Percentiles rank a stretch among this genome's conserved stretches.
Conservation (phyloP, 2,113 vertebrate genomes). For the Nipponia nippon region DNA sequence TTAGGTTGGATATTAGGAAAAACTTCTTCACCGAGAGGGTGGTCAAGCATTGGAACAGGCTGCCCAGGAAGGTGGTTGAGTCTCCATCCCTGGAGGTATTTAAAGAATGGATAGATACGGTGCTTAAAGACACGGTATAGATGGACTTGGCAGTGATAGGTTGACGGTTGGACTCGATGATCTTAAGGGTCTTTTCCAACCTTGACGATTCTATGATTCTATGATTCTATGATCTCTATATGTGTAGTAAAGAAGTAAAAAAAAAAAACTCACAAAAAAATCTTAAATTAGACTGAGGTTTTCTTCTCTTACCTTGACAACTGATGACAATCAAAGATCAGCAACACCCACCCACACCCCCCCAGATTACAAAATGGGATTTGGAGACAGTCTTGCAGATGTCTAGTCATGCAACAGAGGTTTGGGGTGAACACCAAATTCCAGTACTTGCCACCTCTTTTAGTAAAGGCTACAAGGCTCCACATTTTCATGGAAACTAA, state of each 20-base stretch:
- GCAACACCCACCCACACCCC: not conserved
- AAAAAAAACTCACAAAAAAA: not conserved
- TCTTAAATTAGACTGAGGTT: not conserved
- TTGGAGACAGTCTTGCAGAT: not conserved
- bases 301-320: not conserved
- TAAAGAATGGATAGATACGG: no score
- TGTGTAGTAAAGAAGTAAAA: not conserved
- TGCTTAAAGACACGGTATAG: no score
- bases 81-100: no score
- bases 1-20: no score
- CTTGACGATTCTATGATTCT: no score
- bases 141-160: no score
- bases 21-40: no score
- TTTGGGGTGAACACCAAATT: not conserved
- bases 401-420: not conserved
- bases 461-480: not conserved
- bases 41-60: no score
- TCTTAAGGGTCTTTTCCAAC: no score
- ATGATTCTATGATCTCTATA: not conserved
- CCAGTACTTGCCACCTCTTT: not conserved
- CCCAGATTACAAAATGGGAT: not conserved
- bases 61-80: no score
- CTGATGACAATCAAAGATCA: not conserved
- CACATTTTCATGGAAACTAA: not conserved
- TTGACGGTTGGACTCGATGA: no score